Conservation (phyloP, 2,797 vertebrate genomes). For the Lateolabrax maculatus region DNA sequence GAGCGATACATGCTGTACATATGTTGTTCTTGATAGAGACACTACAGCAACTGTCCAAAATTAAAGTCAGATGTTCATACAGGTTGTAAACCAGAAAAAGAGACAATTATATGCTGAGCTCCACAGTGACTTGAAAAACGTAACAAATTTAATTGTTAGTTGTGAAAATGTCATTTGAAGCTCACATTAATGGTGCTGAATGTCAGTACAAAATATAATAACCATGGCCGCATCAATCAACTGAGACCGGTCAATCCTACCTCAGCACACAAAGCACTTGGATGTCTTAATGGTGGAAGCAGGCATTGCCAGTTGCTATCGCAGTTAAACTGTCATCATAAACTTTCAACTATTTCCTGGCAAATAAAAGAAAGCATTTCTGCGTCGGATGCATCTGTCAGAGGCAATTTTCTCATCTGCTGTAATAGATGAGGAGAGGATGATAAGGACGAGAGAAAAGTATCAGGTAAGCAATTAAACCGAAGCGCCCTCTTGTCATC, state of each 20-base stretch:
- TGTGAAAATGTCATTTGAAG: constrained; percentile 12
- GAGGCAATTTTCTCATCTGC: constrained; percentile 68
- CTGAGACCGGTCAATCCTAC: background rate
- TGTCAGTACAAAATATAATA: constrained; percentile 1
- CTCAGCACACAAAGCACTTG: constrained; percentile 28
- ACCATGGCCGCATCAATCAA: constrained; percentile 20
- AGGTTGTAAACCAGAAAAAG: background rate
- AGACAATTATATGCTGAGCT: background rate
- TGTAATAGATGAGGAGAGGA: constrained; percentile 65
- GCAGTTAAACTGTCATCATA: constrained; percentile 63
- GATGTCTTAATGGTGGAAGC: constrained; percentile 39
- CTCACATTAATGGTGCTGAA: constrained; percentile 24
- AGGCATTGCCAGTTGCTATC: constrained; percentile 33
- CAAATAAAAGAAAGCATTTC: constrained; percentile 51
- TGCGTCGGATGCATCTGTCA: constrained; percentile 49
- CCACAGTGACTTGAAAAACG: background rate
- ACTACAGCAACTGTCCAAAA: background rate
- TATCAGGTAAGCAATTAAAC: constrained; percentile 83
- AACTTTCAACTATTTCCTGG: constrained; percentile 53
- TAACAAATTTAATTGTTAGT: background rate
- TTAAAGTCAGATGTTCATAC: background rate
- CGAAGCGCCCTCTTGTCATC: constrained; percentile 68
- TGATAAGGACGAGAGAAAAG: constrained; percentile 72
- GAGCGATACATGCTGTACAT: background rate
- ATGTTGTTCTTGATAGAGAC: background rate